These are phyloP conservation scores for Macrobrachium nipponense DNA, from an alignment of 1,140 invertebrate genomes.

Conservation along the genomic window DNA sequence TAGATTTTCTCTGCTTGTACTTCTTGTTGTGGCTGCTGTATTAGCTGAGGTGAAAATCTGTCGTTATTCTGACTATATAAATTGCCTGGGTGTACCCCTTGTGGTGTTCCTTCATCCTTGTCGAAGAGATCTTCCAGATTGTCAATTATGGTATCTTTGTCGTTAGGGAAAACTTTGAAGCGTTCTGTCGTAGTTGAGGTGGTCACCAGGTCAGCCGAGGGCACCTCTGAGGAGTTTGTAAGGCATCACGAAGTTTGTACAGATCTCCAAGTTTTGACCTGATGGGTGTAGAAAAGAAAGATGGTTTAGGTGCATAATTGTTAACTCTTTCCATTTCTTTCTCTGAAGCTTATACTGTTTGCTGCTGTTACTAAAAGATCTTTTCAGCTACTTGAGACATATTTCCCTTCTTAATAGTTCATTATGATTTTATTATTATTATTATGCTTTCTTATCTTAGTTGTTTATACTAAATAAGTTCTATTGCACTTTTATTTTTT, in stretches of 20 bases:
- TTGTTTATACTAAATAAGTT: neutral
- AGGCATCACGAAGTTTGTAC: neutral
- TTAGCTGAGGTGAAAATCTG: no score
- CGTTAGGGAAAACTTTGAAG: neutral
- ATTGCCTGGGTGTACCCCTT: neutral
- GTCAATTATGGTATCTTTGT: neutral
- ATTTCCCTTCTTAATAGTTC: no score
- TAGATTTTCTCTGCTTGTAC: neutral
- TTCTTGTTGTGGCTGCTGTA: no score
- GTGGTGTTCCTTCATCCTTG: neutral
- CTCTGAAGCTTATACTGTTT: no score
- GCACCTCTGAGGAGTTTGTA: neutral
- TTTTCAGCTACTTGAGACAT: no score
- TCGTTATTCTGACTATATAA: no score
- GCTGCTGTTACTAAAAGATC: neutral
- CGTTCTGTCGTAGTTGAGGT: neutral
- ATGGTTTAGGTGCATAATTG: neutral
- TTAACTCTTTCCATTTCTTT: neutral
- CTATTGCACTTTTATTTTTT: neutral
- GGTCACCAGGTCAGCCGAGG: neutral
- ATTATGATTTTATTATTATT: no score
- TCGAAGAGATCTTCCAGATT: neutral
- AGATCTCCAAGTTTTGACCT: neutral
- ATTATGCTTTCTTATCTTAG: no score
- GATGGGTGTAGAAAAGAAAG: no score